Base-by-base conservation (phyloP, 2,888 invertebrate genomes). In the Drosophila dives region DNA sequence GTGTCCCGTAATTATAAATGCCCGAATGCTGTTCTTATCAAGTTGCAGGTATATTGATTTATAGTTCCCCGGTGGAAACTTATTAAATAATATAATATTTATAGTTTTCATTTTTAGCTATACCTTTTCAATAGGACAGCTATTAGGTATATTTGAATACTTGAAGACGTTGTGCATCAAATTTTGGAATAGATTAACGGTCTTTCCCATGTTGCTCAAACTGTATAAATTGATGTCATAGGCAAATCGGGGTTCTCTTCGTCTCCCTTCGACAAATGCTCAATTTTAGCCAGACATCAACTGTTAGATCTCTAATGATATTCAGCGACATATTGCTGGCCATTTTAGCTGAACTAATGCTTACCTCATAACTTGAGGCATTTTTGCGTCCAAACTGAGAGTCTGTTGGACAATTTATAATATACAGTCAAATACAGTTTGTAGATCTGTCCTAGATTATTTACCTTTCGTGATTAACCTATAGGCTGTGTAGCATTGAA, bases 151-250 rank as follows among this genome's bases (percentile, higher is more conserved):
- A 34, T 83, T 81, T 7, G 78, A 51, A 34, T 80, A 54, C 33
- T 59, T 59, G 0, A 65, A 48, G 4, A 83, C 11, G 29, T 73
- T 80, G 1, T 73, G 48, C 38, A 83, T 2, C 78, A 66, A 83
- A n/a, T 29, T 68, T 8, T 80, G 68, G 12, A 72, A 68, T 2
- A 77, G 20, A 23, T 61, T 77, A 34, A 29, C 23, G 17, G 55
- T 51, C 26, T 64, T 80, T 42, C 51, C 54, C 2, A 40, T 2
- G 5, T 64, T 38, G 32, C 59, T 23, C 11, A 80, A n/a, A 23
- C 34, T 64, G 53, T 83, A 80, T 2, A 80, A 29, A 15, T 83
- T 80, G n/a, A 83, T 36, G 11, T 81, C 51, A 42, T 83, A 81
- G 20, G 67, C n/a, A 26, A 80, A 80, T 23, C n/a, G n/a, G n/a